phyloP scores from a whole-genome alignment of 2,888 invertebrate species.

The Marasmarcha lunaedactyla region DNA sequence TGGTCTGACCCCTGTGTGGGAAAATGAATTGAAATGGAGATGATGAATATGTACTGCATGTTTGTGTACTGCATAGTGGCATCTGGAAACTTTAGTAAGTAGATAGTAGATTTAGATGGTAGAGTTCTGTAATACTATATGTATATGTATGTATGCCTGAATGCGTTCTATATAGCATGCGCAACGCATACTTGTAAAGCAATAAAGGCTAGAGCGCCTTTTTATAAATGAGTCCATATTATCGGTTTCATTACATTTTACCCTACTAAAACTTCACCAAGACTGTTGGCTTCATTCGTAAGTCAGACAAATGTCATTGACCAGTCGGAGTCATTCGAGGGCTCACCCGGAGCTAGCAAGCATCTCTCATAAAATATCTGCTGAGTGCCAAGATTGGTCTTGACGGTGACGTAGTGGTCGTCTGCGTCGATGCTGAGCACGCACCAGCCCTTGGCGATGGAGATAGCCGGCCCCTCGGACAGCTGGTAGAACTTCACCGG shows the following conservation, averaged over 20 bases:
- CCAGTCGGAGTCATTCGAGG: too few species aligned
- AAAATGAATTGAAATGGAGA: background rate
- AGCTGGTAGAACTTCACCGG: slow-evolving; percentile 43
- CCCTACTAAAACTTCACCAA: too few species aligned
- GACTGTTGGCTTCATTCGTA: too few species aligned
- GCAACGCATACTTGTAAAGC: background rate
- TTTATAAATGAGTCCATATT: too few species aligned
- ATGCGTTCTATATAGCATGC: background rate
- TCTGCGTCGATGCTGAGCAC: slow-evolving; percentile 47
- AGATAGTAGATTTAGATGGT: background rate
- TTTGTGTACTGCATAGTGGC: too few species aligned
- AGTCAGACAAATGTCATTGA: too few species aligned
- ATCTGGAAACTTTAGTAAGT: too few species aligned
- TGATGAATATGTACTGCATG: too few species aligned
- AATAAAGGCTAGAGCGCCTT: too few species aligned
- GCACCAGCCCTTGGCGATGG: slow-evolving; percentile 52
- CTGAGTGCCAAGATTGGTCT: slow-evolving; percentile 39
- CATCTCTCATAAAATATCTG: slow-evolving; percentile 56
- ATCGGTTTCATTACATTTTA: too few species aligned
- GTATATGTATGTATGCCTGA: background rate
- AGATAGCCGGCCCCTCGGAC: slow-evolving; percentile 43
- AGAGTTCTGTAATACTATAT: background rate
- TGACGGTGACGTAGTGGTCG: slow-evolving; percentile 41
- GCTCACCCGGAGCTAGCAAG: slow-evolving; percentile 46
- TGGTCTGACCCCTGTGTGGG: slow-evolving; percentile 33